A percentile compares a stretch with the other conserved stretches of the same genome.
Conservation (phyloP, 2,113 vertebrate genomes). For the Lethenteron reissneri region DNA sequence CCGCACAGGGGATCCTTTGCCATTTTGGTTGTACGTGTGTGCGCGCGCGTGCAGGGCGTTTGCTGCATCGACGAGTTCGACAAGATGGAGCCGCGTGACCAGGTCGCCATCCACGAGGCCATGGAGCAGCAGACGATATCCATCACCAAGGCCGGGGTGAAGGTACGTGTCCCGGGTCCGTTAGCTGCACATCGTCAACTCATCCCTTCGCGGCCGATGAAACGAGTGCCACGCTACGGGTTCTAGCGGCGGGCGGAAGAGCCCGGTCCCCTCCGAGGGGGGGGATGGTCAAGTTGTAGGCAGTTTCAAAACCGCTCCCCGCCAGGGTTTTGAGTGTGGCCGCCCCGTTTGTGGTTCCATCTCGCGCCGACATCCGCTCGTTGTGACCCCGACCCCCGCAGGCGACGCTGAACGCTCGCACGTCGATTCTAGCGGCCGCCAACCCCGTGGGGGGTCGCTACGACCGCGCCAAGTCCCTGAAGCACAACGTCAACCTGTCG, state of each 20-base stretch:
- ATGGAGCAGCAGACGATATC: slow-evolving; percentile 99
- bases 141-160: slow-evolving; percentile 95
- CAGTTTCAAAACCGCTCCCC: no score
- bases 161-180: slow-evolving; percentile 26
- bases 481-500: slow-evolving; percentile 77
- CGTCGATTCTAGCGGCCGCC: slow-evolving; percentile 88
- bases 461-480: slow-evolving; percentile 82
- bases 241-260: no score
- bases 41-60: slow-evolving; percentile 38
- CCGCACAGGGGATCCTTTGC: no score
- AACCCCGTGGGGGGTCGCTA: slow-evolving; percentile 73
- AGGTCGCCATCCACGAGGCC: slow-evolving; percentile 95
- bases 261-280: no score
- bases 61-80: slow-evolving; percentile 99
- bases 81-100: slow-evolving; percentile 84
- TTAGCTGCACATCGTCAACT: no score
- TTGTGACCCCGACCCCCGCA: slow-evolving; percentile 14
- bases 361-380: no score
- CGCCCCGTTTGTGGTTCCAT: no score
- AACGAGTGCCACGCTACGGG: no score
- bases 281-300: no score
- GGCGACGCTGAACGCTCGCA: slow-evolving; percentile 94
- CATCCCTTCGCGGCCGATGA: no score
- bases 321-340: no score
- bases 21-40: not conserved